A percentile compares a stretch with the other conserved stretches of the same genome.
Evolutionary conservation across 92 coral and sea anemone genomes (phyloP).

Genomic region (Paragorgia papillata): DNA sequence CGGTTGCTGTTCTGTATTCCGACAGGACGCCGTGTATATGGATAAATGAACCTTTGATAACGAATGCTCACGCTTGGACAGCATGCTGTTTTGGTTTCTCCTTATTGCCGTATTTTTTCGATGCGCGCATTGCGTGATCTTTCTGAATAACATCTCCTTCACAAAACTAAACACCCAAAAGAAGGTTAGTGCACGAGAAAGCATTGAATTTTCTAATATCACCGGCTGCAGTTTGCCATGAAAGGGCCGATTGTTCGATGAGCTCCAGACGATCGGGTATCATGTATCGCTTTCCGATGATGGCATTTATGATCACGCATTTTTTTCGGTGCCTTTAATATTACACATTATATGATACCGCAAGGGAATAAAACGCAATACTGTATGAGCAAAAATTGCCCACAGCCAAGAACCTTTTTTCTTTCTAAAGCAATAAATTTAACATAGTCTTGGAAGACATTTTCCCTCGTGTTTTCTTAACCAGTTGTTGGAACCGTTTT

Average conservation of each 20-base stretch:
- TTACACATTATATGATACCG: neutral
- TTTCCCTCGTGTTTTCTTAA: too few relatives aligned
- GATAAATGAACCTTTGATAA: slow-evolving; percentile 1
- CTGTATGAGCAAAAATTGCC: neutral
- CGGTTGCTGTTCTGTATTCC: too few relatives aligned
- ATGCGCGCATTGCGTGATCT: neutral
- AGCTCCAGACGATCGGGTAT: slow-evolving; percentile 33
- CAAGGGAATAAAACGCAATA: neutral
- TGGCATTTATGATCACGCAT: too few relatives aligned
- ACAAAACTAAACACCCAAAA: neutral
- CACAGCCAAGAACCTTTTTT: too few relatives aligned
- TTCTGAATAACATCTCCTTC: neutral
- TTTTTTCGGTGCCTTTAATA: too few relatives aligned
- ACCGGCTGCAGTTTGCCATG: slow-evolving; percentile 9
- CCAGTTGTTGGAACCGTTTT: too few relatives aligned
- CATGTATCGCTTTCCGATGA: slow-evolving; percentile 11
- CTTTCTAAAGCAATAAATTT: too few relatives aligned
- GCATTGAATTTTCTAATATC: slow-evolving; percentile 5
- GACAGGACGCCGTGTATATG: too few relatives aligned
- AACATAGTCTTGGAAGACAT: too few relatives aligned
- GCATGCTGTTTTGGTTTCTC: neutral
- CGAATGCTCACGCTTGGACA: neutral
- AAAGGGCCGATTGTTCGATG: slow-evolving; percentile 43
- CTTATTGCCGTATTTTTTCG: neutral
- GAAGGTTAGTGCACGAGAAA: neutral